A percentile compares a stretch with the other conserved stretches of the same genome.
phyloP scores from a whole-genome alignment of 2,113 vertebrate genomes.

The Thomomys bottae region DNA sequence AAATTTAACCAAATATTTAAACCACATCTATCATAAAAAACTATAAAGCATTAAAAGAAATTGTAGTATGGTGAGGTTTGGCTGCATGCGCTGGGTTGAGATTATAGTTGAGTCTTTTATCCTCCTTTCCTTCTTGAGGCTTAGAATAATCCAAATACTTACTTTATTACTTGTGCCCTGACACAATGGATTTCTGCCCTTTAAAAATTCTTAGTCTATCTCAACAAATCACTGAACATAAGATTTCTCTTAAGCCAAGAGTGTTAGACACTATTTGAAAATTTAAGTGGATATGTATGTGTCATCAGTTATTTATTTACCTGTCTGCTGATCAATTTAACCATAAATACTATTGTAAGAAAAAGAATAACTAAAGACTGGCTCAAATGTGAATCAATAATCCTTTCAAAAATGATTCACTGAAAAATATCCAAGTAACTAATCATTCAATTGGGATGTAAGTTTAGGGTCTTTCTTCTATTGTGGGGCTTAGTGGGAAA shows the following conservation, averaged over 20 bases:
- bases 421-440: background rate
- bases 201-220: background rate
- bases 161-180: background rate
- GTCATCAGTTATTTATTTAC: constrained; percentile 24
- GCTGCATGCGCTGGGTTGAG: background rate
- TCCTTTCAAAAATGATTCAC: constrained; percentile 19
- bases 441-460: background rate
- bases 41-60: too few species aligned
- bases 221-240: constrained; percentile 8
- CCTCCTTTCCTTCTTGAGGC: background rate
- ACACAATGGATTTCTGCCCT: background rate
- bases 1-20: too few species aligned
- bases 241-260: constrained; percentile 25
- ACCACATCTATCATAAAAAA: too few species aligned
- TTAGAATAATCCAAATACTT: background rate
- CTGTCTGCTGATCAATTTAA: constrained; percentile 29
- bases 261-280: background rate
- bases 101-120: background rate
- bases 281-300: background rate
- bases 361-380: constrained; percentile 45
- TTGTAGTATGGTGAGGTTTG: background rate
- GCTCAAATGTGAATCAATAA: constrained; percentile 38
- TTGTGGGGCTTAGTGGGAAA: background rate
- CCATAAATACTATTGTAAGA: constrained; percentile 20
- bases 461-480: constrained; percentile 1